Evolutionary conservation across 1,140 invertebrate species (phyloP), one percentile per base, ranked within the genome.

Genomic region (Cyclina sinensis): DNA sequence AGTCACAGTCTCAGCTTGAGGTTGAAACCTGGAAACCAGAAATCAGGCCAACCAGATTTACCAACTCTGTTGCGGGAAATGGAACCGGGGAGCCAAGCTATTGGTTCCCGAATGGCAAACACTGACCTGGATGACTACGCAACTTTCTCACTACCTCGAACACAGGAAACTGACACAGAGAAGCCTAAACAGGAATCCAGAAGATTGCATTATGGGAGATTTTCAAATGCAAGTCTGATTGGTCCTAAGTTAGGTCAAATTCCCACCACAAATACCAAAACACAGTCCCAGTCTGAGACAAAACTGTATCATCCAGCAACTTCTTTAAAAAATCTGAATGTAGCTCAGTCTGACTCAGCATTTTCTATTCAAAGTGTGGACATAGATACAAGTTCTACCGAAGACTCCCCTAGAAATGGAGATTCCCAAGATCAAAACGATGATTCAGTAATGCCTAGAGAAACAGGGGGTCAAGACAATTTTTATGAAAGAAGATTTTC

Each of bases 111-210:
- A 30, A 88, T 88, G 86, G 86, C 86, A 11, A 88, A 88, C 39
- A 73, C 86, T 5, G 86, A 88, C 37, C 43, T 88, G 0, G 86
- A 88, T 88, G 86, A 88, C 46, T 88, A 88, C 82, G 86, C 86
- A n/a, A 73, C 65, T 0, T 82, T 88, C 32, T 80, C 86, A 0
- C 30, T 88, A 24, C 78, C 86, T 30, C 51, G 51, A 57, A 32
- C 65, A 30, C 27, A 35, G 30, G 59, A 57, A 37, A 39, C 32
- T n/a, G 27, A 24, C 24, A 12, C 16, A 24, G 11, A 27, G 4
- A 86, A 79, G 32, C 7, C 62, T 30, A 18, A 12, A 5, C 46
- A 86, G 32, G 57, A 83, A 51, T n/a, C 5, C 16, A 78, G 37
- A 62, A 62, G 48, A 86, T 51, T 65, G n/a, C 54, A 76, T 46